phyloP scores from a whole-genome alignment of 1,140 invertebrate species.

The Lysiphlebus fabarum region DNA sequence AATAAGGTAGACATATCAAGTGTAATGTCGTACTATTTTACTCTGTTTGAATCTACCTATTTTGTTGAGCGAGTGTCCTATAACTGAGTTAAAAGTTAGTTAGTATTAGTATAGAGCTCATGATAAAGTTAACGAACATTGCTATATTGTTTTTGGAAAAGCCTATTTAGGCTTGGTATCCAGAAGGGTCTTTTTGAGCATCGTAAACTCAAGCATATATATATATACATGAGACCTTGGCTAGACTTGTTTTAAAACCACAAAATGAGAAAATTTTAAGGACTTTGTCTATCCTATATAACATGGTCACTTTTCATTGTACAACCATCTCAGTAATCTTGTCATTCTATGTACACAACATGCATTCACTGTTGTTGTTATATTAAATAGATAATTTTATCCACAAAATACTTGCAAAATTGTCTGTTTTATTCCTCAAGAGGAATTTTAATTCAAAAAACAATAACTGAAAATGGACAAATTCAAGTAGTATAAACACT shows the following conservation, averaged over 20 bases:
- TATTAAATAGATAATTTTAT: no score
- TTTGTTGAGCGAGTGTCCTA: constrained; percentile 18
- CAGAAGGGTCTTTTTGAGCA: constrained; percentile 8
- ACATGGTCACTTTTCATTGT: constrained; percentile 1
- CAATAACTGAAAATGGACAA: no score
- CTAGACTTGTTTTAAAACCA: constrained; percentile 40
- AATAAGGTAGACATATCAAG: no score
- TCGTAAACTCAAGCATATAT: background rate
- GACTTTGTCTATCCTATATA: constrained; percentile 5
- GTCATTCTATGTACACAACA: no score
- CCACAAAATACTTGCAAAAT: no score
- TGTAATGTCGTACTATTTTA: no score
- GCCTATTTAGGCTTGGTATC: constrained; percentile 39
- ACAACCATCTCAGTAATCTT: background rate
- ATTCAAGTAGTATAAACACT: no score
- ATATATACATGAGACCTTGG: constrained; percentile 13
- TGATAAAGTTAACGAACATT: constrained; percentile 38
- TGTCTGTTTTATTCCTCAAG: no score
- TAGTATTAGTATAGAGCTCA: constrained; percentile 39
- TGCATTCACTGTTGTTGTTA: no score
- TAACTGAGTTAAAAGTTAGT: constrained; percentile 45
- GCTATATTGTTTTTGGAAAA: constrained; percentile 42
- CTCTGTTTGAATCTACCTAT: constrained; percentile 5
- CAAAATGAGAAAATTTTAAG: constrained; percentile 39
- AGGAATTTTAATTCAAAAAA: no score